Evolutionary conservation across 2,888 invertebrate species (phyloP), one percentile per base, ranked within the genome.

Genomic region (Mythimna lalbum): DNA sequence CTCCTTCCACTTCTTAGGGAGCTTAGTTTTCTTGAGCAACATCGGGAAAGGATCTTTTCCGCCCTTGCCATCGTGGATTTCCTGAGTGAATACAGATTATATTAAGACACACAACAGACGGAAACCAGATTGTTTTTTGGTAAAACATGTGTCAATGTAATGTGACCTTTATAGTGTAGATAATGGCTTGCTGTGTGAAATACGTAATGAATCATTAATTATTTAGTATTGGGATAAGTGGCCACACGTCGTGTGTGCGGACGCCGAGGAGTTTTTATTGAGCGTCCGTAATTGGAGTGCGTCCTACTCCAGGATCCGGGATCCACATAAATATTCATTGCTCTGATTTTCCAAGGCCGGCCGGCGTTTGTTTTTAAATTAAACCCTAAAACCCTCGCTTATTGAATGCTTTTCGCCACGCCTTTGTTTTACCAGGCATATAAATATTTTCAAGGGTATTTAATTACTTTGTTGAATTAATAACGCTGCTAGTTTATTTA

Each of bases 1-100:
- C 87, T 97, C 96, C 80, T 96, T 97, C 97, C 97, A 97, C 87
- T 97, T 96, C 92, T 98, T 98, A 1, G 98, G 98, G 33, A 98
- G 94, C 93, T 97, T 98, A 63, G 97, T 98, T 92, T 97, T 97
- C 86, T 97, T 97, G 64, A 99, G 95, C 36, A 98, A 94, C 78
- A 97, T 92, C 1, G 98, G 97, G 90, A 97, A 97, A 0, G 98
- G 98, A 91, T 98, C 98, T 78, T 97, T 96, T 0, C 98, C 98
- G 77, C 97, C 97, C 88, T 97, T 97, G 21, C 96, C 96, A 70
- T 96, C 96, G 86, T 97, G 97, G 17, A 98, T 94, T 93, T 98
- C 98, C 95, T 96, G 78, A 50, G 53, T 66, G 66, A 79, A 79
- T 80, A 77, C 69, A 81, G 27, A 76, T 50, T 64, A 60, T 50